These are phyloP conservation scores for Psylliodes chrysocephalus DNA, from an alignment of 2,888 invertebrate genomes.

Conservation along the genomic window DNA sequence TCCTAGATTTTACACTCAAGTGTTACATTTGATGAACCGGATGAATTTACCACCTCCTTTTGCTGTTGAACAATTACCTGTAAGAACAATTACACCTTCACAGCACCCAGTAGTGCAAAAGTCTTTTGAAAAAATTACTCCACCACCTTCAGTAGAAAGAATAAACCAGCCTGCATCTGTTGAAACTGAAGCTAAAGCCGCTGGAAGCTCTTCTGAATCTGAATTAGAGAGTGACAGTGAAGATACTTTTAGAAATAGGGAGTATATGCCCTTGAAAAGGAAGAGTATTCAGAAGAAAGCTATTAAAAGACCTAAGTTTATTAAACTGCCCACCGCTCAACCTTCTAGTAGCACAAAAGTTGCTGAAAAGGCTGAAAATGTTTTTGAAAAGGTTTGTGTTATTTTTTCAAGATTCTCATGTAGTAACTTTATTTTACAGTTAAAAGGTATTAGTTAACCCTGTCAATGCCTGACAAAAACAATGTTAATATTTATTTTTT, in stretches of 20 bases:
- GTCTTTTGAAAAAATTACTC: constrained; percentile 60
- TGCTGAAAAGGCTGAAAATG: constrained; percentile 65
- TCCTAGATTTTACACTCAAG: constrained; percentile 85
- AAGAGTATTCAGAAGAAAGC: constrained; percentile 62
- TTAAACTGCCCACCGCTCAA: constrained; percentile 58
- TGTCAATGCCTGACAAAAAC: too few species aligned
- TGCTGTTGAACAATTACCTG: constrained; percentile 61
- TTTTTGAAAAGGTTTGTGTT: constrained; percentile 65
- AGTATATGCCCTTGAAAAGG: constrained; percentile 66
- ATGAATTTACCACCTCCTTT: constrained; percentile 92
- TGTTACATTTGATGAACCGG: constrained; percentile 93
- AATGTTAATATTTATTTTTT: too few species aligned
- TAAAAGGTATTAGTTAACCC: too few species aligned
- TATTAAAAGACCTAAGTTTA: constrained; percentile 70
- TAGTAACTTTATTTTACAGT: too few species aligned
- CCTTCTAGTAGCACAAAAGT: constrained; percentile 50
- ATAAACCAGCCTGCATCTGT: constrained; percentile 54
- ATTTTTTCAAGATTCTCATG: too few species aligned
- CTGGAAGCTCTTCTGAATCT: constrained; percentile 65
- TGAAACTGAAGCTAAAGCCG: constrained; percentile 55
- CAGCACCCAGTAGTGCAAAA: constrained; percentile 57
- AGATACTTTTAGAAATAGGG: constrained; percentile 53
- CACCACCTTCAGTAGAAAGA: constrained; percentile 47
- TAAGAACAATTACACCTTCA: constrained; percentile 52
- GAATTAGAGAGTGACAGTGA: constrained; percentile 74